Base-by-base conservation (phyloP, 2,888 invertebrate genomes). In the Ypsolopha sequella region DNA sequence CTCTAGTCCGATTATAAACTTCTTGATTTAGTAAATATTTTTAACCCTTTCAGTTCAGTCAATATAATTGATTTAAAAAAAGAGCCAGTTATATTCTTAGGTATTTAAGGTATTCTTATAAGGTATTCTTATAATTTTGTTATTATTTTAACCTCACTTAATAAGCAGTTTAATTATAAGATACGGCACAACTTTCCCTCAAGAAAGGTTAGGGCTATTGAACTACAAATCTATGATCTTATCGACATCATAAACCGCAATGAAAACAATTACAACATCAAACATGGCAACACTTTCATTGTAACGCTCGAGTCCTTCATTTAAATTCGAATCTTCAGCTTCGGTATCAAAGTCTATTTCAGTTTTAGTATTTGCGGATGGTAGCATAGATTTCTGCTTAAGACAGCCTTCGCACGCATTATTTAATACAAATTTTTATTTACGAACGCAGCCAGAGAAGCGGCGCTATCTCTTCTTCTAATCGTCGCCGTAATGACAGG, bases 371-470 rank as follows among this genome's bases (percentile, higher is more conserved):
- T 52, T 44, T 48, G 51, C 41, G 43, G 41, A 52, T 46, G 51
- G 51, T 54, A 54, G 11, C 36, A 41, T 51, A 54, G 48, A 39
- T 51, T 62, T 62, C 58, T 58, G 58, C 59, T 24, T 60, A 61
- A 58, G n/a, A n/a, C n/a, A n/a, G n/a, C n/a, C 61, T 64, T 65
- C 61, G 71, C 61, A 67, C 67, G 70, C 68, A 70, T 78, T 77
- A 69, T 76, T 79, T 81, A 80, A 79, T 80, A 79, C 73, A 78
- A 78, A 80, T 80, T 80, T 80, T 80, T 79, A 80, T 78, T 79
- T 80, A 75, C 35, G 73, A 71, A 79, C 68, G 75, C 68, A 78
- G 66, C 71, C 80, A 77, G 75, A 76, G 76, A 64, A 73, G 78
- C 76, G 77, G 46, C 66, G 70, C 80, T 84, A 85, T 86, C 85